Evolutionary conservation across 2,113 vertebrate genomes (phyloP).

Genomic region (Hydrochoerus hydrochaeris): DNA sequence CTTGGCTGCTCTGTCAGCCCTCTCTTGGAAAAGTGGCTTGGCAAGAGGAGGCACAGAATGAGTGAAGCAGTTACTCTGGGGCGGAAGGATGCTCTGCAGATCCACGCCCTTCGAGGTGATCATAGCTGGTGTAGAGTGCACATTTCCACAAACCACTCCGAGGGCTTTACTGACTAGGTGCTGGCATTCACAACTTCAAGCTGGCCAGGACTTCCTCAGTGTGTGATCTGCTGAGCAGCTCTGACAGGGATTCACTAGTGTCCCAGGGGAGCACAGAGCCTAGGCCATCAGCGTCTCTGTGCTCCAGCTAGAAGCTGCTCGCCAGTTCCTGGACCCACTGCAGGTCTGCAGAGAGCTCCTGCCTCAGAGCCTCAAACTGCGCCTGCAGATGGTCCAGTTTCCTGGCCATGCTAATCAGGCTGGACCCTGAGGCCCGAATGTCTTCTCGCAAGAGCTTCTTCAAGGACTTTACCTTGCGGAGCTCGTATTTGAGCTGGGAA

Average conservation of each 20-base stretch:
- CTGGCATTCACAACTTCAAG: conserved; percentile 82
- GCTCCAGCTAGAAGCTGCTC: conserved; percentile 84
- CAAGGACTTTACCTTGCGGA: conserved; percentile 88
- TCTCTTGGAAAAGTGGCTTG: not conserved
- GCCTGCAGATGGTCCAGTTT: conserved; percentile 87
- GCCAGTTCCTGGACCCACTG: conserved; percentile 90
- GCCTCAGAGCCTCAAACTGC: conserved; percentile 88
- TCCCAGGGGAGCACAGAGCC: conserved; percentile 83
- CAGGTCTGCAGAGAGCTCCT: conserved; percentile 90
- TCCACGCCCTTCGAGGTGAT: not conserved
- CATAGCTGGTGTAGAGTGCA: not conserved
- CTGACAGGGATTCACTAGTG: conserved; percentile 86
- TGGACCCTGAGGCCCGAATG: conserved; percentile 81
- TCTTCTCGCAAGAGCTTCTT: conserved; percentile 90
- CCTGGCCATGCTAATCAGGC: conserved; percentile 81
- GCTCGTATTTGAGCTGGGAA: conserved; percentile 91
- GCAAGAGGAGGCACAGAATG: not conserved
- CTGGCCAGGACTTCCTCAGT: conserved; percentile 86
- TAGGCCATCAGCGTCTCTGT: conserved; percentile 44
- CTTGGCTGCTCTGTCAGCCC: not conserved
- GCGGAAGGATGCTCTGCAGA: not conserved
- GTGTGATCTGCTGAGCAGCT: conserved; percentile 86
- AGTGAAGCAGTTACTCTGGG: not conserved
- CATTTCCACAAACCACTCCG: not conserved
- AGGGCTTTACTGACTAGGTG: conserved; percentile 74